Evolutionary conservation across 2,888 invertebrate species (phyloP).

Genomic region (Heliconius cydno): DNA sequence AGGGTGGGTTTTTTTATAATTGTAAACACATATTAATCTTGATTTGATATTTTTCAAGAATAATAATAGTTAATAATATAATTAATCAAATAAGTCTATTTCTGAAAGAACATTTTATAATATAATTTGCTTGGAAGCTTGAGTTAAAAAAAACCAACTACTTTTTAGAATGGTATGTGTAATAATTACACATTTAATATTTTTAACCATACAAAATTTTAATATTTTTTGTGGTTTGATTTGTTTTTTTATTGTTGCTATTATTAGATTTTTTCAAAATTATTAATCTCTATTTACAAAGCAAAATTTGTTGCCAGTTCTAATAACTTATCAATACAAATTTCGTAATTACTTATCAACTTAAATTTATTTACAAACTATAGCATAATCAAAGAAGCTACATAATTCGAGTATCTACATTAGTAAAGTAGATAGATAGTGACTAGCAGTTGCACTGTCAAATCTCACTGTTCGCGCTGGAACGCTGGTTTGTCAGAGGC

Average conservation of each 20-base stretch:
- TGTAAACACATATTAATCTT: neutral
- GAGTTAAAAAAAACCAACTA: neutral
- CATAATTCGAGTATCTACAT: neutral
- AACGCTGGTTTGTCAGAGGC: slow-evolving; percentile 80
- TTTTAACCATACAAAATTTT: neutral
- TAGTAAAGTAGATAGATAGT: slow-evolving; percentile 39
- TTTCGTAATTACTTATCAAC: neutral
- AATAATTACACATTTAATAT: neutral
- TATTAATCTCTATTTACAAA: slow-evolving; percentile 5
- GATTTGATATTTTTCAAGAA: neutral
- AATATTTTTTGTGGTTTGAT: no score
- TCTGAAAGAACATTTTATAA: neutral
- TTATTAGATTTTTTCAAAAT: neutral
- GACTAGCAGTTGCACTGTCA: slow-evolving; percentile 69
- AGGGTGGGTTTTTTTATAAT: slow-evolving; percentile 70
- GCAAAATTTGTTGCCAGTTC: neutral
- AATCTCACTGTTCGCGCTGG: slow-evolving; percentile 76
- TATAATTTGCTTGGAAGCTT: neutral
- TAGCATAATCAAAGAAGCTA: neutral
- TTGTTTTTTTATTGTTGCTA: no score
- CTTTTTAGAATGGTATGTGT: neutral
- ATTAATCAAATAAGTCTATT: neutral
- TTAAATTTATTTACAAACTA: neutral
- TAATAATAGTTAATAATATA: neutral
- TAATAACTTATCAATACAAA: neutral